Percentiles rank a stretch among this genome's conserved stretches.
Conservation (phyloP, 2,888 invertebrate genomes). For the Anorthoa munda region DNA sequence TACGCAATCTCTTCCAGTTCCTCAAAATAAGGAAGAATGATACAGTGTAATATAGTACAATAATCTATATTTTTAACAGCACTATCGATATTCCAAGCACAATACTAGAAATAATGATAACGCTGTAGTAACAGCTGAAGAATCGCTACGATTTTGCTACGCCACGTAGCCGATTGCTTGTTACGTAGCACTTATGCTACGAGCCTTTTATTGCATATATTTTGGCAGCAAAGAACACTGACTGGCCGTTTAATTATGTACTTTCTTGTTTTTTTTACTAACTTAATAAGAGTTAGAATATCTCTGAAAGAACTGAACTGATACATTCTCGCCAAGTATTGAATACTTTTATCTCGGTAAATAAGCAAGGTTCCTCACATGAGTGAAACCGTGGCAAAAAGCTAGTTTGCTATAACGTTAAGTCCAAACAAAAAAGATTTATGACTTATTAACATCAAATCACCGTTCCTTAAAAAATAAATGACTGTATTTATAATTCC, state of each 20-base stretch:
- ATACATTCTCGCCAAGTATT: no score
- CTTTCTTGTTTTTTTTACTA: neutral
- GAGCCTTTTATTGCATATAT: constrained; percentile 32
- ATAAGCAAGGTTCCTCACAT: no score
- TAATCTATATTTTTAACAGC: constrained; percentile 21
- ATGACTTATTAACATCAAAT: no score
- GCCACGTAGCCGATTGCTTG: constrained; percentile 41
- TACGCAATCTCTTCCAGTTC: no score
- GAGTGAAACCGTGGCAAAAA: no score
- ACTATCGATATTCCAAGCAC: constrained; percentile 19
- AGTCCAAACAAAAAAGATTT: neutral
- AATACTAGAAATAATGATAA: constrained; percentile 36
- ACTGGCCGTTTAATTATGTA: neutral
- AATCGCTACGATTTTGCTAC: constrained; percentile 34
- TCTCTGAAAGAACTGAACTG: no score
- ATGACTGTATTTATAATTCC: neutral
- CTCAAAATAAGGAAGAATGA: neutral
- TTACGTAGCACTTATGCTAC: constrained; percentile 41
- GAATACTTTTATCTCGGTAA: no score
- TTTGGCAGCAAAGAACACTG: neutral
- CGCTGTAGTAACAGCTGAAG: constrained; percentile 55
- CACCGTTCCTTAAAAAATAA: no score
- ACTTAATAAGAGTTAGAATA: no score
- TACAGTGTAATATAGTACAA: neutral
- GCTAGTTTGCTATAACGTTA: no score